Conservation (phyloP, 2,113 vertebrate species). For the Eclectus roratus region DNA sequence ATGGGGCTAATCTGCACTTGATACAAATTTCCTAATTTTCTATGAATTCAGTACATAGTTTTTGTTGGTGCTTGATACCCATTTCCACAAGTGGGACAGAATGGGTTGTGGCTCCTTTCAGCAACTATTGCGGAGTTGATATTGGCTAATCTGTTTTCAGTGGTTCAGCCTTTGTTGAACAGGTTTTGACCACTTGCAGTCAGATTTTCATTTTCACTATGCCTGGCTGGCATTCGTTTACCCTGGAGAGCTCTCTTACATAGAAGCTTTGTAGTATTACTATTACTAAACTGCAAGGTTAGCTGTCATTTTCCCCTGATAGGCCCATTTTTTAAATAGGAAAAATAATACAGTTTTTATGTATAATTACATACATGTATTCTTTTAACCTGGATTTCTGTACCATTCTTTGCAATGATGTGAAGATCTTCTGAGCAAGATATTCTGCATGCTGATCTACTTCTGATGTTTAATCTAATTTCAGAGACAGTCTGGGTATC, state of each 20-base stretch:
- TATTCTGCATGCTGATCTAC: background rate
- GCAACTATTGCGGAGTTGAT: background rate
- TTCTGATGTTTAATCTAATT: slow-evolving; percentile 2
- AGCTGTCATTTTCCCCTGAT: background rate
- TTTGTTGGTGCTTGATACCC: background rate
- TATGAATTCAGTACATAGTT: background rate
- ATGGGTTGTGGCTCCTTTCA: background rate
- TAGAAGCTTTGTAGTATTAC: background rate
- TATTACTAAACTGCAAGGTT: background rate
- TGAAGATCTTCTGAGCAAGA: background rate
- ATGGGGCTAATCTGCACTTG: background rate
- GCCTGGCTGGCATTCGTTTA: background rate
- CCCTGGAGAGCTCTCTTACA: background rate
- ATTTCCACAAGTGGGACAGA: background rate
- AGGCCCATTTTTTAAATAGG: background rate
- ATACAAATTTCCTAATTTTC: background rate
- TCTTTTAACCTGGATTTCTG: background rate
- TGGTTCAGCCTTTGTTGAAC: slow-evolving; percentile 1
- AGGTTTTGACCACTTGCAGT: slow-evolving; percentile 4
- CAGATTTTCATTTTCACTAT: background rate
- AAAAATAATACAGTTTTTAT: background rate
- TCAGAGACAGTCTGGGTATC: background rate
- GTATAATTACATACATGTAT: background rate
- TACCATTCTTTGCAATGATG: background rate
- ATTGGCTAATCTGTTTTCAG: background rate